Base-by-base conservation (phyloP, 2,888 invertebrate species). In the Drosophila borborema region DNA sequence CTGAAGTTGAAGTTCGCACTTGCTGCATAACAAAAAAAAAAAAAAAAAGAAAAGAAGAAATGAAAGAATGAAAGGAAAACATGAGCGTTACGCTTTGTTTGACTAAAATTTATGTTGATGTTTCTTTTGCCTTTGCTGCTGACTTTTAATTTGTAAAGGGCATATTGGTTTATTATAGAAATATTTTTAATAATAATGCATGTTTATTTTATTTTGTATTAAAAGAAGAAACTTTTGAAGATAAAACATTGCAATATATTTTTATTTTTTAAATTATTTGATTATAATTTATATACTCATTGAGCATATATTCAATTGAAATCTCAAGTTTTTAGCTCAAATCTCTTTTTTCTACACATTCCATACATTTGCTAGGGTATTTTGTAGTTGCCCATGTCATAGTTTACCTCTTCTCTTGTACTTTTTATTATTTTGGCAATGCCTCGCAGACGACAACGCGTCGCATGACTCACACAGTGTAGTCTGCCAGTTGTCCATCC, bases 71-170 rank as follows among this genome's bases (percentile, higher is more conserved):
- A 41, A 41, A 40, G 40, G 8, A 55, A 55, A 64, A 70, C 77
- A 73, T 66, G 77, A 82, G 67, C 77, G 86, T 79, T 79, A 82
- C 88, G 88, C 86, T 86, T 86, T 86, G 86, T 86, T 86, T 86
- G 86, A 88, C 88, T 86, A 77, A 86, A 88, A 86, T 86, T 86
- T 88, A 86, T 86, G 86, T 83, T 82, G 88, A 83, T 86, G 82
- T 76, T 86, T 78, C 76, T 80, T 75, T 81, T 80, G 65, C 62
- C 31, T 64, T 61, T 58, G 56, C 66, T 54, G 59, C 54, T 43
- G 54, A 58, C 58, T 53, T 38, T 67, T 78, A 59, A 12, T 0
- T 31, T 12, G 7, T 9, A 0, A 7, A 5, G 58, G 58, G 45
- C 16, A 45, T 45, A 41, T 55, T 23, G 23, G 23, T 6, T 54